A percentile compares a stretch with the other conserved stretches of the same genome.
phyloP scores from a whole-genome alignment of 23 tunicate species.

The Trididemnum clinides region DNA sequence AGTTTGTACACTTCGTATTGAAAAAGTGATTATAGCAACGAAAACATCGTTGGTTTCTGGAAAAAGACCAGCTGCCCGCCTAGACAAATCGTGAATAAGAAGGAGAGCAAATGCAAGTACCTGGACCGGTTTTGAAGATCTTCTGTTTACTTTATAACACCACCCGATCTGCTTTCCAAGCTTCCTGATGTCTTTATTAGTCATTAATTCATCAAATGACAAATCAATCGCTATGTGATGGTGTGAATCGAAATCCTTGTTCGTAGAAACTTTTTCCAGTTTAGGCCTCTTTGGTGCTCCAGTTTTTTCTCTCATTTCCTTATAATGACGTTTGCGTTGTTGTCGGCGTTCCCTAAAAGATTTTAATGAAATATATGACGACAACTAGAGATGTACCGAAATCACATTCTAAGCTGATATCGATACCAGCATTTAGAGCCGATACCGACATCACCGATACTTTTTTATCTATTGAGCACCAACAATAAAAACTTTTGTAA shows the following conservation, averaged over 20 bases:
- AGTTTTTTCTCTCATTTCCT: conserved; percentile 33
- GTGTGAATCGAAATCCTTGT: conserved; percentile 50
- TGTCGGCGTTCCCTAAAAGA: conserved; percentile 56
- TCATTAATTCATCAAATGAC: conserved; percentile 78
- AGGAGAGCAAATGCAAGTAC: no score
- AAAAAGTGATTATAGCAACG: no score
- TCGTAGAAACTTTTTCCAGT: conserved; percentile 54
- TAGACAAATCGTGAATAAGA: no score
- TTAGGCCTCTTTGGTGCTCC: neutral
- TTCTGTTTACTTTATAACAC: conserved; percentile 90
- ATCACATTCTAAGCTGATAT: no score
- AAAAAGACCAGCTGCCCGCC: no score
- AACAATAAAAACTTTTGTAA: neutral
- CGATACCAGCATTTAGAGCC: no score
- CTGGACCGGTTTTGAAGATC: conserved; percentile 72
- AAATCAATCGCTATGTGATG: conserved; percentile 80
- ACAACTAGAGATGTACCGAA: neutral
- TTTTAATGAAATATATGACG: neutral
- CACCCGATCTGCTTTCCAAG: conserved; percentile 81
- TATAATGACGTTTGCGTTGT: conserved; percentile 47
- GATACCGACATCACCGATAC: no score
- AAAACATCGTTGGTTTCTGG: no score
- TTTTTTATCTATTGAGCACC: no score
- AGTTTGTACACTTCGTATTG: no score
- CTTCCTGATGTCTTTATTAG: conserved; percentile 67